Conservation (phyloP, 1,140 invertebrate genomes). For the Agrypnia vestita region DNA sequence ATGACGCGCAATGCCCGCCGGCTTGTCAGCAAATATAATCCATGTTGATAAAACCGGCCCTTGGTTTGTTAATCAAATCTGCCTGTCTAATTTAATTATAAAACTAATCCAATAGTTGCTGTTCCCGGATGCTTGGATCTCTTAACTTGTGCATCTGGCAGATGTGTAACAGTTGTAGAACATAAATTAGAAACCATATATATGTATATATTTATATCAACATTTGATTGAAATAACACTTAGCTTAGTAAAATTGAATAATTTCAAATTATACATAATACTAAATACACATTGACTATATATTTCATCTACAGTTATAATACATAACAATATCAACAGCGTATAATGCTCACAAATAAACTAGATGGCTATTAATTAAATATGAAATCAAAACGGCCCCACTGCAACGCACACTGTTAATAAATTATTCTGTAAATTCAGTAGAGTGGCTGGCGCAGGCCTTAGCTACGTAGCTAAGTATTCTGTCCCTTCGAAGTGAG, state of each 20-base stretch:
- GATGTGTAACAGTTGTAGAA: background rate
- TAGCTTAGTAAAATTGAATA: slow-evolving; percentile 31
- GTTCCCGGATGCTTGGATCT: background rate
- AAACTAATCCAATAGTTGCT: too few relatives aligned
- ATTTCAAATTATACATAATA: slow-evolving; percentile 37
- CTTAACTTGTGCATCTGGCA: background rate
- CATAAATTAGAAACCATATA: background rate
- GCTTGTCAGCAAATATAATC: too few relatives aligned
- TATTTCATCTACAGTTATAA: slow-evolving; percentile 39
- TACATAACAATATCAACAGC: slow-evolving; percentile 25
- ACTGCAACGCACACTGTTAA: too few relatives aligned
- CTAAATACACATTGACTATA: slow-evolving; percentile 38
- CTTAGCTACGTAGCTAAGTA: background rate
- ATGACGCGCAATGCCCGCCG: too few relatives aligned
- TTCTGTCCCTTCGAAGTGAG: too few relatives aligned
- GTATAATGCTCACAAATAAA: slow-evolving; percentile 7
- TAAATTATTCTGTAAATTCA: too few relatives aligned
- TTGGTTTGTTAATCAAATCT: too few relatives aligned
- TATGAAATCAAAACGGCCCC: background rate
- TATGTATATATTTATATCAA: background rate
- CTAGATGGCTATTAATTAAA: slow-evolving; percentile 32
- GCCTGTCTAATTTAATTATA: too few relatives aligned
- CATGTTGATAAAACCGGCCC: too few relatives aligned
- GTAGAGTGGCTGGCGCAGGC: too few relatives aligned
- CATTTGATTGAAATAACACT: slow-evolving; percentile 37